A percentile compares a stretch with the other conserved stretches of the same genome.
phyloP scores from a whole-genome alignment of 2,888 invertebrate species.

The Cistogaster globosa region DNA sequence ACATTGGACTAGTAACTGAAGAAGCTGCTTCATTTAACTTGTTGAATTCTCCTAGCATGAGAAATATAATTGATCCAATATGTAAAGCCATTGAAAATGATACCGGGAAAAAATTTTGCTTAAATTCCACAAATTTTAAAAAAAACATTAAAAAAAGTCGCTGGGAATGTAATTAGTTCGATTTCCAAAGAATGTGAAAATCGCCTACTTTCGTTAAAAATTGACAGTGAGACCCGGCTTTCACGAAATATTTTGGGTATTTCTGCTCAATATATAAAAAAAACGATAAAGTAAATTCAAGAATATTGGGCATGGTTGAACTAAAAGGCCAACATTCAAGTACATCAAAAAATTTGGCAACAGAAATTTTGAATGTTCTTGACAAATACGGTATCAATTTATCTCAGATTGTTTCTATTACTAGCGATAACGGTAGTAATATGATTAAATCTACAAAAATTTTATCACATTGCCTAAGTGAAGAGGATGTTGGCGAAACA shows the following conservation, averaged over 20 bases:
- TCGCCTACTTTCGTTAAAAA: slow-evolving; percentile 1
- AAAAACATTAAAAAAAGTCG: slow-evolving; percentile 55
- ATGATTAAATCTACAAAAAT: no score
- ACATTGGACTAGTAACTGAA: slow-evolving; percentile 69
- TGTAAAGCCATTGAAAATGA: background rate
- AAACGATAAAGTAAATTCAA: slow-evolving; percentile 2
- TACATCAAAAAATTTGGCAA: slow-evolving; percentile 39
- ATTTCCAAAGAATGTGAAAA: slow-evolving; percentile 10
- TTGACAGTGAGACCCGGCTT: background rate
- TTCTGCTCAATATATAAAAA: slow-evolving; percentile 19
- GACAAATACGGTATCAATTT: slow-evolving; percentile 55
- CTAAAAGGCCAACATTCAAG: slow-evolving; percentile 44
- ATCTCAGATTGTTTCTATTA: slow-evolving; percentile 62
- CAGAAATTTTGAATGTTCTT: slow-evolving; percentile 1
- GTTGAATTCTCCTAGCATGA: no score
- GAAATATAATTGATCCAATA: no score
- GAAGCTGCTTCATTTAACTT: slow-evolving; percentile 50
- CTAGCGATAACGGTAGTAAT: no score
- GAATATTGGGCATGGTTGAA: slow-evolving; percentile 67
- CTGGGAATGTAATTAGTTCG: slow-evolving; percentile 32
- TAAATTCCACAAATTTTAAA: slow-evolving; percentile 61
- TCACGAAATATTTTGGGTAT: slow-evolving; percentile 17
- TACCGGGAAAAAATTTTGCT: slow-evolving; percentile 15
- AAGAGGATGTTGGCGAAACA: slow-evolving; percentile 38
- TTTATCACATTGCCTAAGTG: background rate